phyloP scores from a whole-genome alignment of 2,888 invertebrate genomes.

The Drosophila atroscutellata region DNA sequence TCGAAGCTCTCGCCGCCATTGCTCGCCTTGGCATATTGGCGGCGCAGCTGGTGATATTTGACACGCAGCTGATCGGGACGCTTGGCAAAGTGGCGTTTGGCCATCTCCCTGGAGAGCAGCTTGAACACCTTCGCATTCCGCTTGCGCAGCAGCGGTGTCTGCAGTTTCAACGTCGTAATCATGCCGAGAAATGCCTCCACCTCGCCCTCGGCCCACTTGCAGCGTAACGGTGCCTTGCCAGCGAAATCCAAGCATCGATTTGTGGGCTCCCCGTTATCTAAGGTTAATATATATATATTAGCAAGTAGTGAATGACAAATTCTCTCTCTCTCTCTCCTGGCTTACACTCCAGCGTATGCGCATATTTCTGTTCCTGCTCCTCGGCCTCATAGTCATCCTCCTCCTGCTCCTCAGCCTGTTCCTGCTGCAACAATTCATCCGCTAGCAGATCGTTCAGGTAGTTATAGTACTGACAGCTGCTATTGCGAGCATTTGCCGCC shows the following conservation, averaged over 20 bases:
- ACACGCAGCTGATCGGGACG: conserved; percentile 53
- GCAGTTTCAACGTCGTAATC: conserved; percentile 47
- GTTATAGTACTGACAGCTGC: conserved; percentile 37
- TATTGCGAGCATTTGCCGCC: conserved; percentile 26
- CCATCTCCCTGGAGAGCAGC: conserved; percentile 55
- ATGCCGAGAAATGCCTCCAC: conserved; percentile 50
- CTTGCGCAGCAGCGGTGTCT: conserved; percentile 35
- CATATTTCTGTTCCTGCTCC: conserved; percentile 52
- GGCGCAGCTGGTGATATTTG: conserved; percentile 55
- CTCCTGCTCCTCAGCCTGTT: background rate
- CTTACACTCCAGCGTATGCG: conserved; percentile 38
- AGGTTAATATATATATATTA: too few species aligned
- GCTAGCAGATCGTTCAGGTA: conserved; percentile 29
- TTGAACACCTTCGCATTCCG: conserved; percentile 62
- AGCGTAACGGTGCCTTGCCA: conserved; percentile 24
- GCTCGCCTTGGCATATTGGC: conserved; percentile 48
- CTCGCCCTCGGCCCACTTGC: conserved; percentile 55
- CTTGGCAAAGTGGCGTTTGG: conserved; percentile 36
- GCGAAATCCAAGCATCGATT: background rate
- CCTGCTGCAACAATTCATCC: conserved; percentile 17
- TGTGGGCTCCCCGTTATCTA: conserved; percentile 19
- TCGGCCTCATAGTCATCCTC: background rate
- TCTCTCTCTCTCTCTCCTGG: background rate
- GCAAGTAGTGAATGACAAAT: background rate
- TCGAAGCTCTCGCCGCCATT: conserved; percentile 38